Evolutionary conservation across 2,797 vertebrate species (phyloP).

Genomic region (Percopsis omiscomaycus): DNA sequence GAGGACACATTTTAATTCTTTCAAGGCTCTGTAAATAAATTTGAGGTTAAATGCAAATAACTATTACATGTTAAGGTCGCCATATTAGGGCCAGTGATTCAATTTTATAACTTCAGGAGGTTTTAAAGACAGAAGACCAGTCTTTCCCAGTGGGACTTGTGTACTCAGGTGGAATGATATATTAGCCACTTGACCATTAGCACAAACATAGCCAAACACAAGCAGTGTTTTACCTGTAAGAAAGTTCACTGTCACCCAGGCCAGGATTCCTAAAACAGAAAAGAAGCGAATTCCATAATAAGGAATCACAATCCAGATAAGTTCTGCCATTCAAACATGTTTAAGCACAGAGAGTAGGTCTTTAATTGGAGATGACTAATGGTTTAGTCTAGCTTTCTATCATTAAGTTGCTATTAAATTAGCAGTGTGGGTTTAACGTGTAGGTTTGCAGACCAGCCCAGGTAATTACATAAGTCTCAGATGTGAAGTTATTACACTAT

Average conservation of each 20-base stretch:
- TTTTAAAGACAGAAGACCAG: slow-evolving; percentile 55
- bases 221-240: slow-evolving; percentile 89
- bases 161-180: slow-evolving; percentile 66
- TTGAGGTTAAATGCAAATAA: slow-evolving; percentile 33
- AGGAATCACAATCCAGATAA: neutral
- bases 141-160: slow-evolving; percentile 59
- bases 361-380: slow-evolving; percentile 5
- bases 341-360: slow-evolving; percentile 14
- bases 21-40: slow-evolving; percentile 32
- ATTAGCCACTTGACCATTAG: slow-evolving; percentile 64
- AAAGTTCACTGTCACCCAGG: slow-evolving; percentile 98
- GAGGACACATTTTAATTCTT: slow-evolving; percentile 23
- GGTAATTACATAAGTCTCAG: slow-evolving; percentile 69
- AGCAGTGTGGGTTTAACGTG: slow-evolving; percentile 32
- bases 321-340: slow-evolving; percentile 16
- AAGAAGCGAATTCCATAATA: slow-evolving; percentile 2
- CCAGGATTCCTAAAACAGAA: slow-evolving; percentile 87
- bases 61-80: slow-evolving; percentile 53
- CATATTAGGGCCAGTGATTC: slow-evolving; percentile 55
- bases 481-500: slow-evolving; percentile 68
- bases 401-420: slow-evolving; percentile 39
- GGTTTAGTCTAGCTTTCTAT: slow-evolving; percentile 24
- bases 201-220: slow-evolving; percentile 64
- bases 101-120: slow-evolving; percentile 38
- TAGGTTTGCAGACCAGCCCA: slow-evolving; percentile 54